Conservation (phyloP, 2,113 vertebrate species). For the Sander vitreus region DNA sequence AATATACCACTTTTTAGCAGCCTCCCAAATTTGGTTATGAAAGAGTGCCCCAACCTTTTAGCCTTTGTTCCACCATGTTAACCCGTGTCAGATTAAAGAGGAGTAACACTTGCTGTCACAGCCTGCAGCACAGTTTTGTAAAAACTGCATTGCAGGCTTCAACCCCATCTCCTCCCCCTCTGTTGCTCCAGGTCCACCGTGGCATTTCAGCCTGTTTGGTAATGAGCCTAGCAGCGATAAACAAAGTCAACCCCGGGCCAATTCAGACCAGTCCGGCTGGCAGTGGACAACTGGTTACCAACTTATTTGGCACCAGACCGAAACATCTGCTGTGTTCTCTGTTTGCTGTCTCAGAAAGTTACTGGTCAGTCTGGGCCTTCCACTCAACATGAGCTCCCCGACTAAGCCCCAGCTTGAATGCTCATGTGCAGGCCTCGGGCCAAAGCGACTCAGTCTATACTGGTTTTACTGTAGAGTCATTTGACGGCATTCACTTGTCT, state of each 20-base stretch:
- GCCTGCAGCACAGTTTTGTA: neutral
- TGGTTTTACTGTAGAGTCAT: slow-evolving; percentile 3
- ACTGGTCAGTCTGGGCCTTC: slow-evolving; percentile 44
- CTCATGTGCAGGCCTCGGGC: slow-evolving; percentile 33
- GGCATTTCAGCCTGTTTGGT: slow-evolving; percentile 34
- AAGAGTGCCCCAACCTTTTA: neutral
- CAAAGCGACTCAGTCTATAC: slow-evolving; percentile 4
- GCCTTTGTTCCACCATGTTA: neutral
- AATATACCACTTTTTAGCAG: too few relatives aligned
- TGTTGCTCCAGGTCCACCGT: neutral
- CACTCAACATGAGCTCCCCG: slow-evolving; percentile 34
- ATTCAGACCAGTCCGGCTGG: slow-evolving; percentile 42
- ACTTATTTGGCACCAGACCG: slow-evolving; percentile 54
- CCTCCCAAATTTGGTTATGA: neutral
- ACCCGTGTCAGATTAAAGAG: neutral
- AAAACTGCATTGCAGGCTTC: neutral
- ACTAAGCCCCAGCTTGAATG: slow-evolving; percentile 24
- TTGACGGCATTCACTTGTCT: neutral
- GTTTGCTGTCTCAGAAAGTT: slow-evolving; percentile 51
- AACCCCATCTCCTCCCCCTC: slow-evolving; percentile 1
- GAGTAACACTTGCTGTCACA: neutral
- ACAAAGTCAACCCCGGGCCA: slow-evolving; percentile 36
- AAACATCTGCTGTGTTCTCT: slow-evolving; percentile 68
- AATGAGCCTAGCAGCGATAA: slow-evolving; percentile 42
- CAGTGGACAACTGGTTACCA: slow-evolving; percentile 48